Evolutionary conservation across 2,888 invertebrate genomes (phyloP).

Genomic region (Leucoma salicis): DNA sequence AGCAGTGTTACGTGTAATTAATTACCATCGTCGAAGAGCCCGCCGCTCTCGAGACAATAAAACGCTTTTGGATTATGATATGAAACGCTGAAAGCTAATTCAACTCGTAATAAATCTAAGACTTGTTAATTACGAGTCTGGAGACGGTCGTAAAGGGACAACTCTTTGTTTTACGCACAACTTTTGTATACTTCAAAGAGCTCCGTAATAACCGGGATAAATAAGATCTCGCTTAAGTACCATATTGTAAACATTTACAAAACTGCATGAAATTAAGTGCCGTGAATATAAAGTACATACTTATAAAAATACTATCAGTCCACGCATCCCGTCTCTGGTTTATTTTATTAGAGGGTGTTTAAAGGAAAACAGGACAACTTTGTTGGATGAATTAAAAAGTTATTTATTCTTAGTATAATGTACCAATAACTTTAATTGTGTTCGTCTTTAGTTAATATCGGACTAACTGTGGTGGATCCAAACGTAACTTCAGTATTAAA

Average conservation of each 20-base stretch:
- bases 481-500: conserved; percentile 48
- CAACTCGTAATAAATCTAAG: conserved; percentile 68
- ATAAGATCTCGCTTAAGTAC: conserved; percentile 35
- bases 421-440: conserved; percentile 69
- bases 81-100: conserved; percentile 75
- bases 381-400: conserved; percentile 72
- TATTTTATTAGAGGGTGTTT: conserved; percentile 61
- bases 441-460: conserved; percentile 56
- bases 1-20: conserved; percentile 65
- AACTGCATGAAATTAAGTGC: conserved; percentile 28
- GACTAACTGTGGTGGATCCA: conserved; percentile 42
- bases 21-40: conserved; percentile 49
- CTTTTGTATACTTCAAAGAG: conserved; percentile 59
- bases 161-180: conserved; percentile 56
- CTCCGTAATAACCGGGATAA: conserved; percentile 46
- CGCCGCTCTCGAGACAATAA: conserved; percentile 54
- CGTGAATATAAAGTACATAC: conserved; percentile 36
- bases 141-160: conserved; percentile 53
- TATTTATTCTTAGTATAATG: conserved; percentile 68
- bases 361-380: conserved; percentile 74
- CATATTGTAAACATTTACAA: conserved; percentile 44
- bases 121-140: conserved; percentile 69
- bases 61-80: conserved; percentile 73
- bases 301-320: conserved; percentile 62
- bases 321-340: conserved; percentile 43